Evolutionary conservation across 2,113 vertebrate species (phyloP).

Genomic region (Ochotona curzoniae): DNA sequence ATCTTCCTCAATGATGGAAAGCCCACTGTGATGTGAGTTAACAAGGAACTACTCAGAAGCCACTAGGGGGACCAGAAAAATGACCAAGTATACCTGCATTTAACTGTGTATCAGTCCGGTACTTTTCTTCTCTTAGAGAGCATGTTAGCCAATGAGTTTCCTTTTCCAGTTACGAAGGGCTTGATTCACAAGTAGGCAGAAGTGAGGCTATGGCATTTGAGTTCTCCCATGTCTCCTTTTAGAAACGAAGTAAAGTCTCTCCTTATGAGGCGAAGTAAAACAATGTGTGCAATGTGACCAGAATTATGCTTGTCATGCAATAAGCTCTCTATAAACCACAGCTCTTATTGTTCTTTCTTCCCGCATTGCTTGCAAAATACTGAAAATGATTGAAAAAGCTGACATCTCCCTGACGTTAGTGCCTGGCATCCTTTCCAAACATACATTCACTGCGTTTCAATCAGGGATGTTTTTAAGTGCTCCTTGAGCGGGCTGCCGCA

Average conservation of each 20-base stretch:
- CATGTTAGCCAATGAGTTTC: background rate
- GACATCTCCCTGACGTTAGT: background rate
- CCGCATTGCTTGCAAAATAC: background rate
- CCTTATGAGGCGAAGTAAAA: conserved; percentile 24
- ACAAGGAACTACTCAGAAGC: background rate
- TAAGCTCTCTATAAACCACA: background rate
- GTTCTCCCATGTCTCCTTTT: background rate
- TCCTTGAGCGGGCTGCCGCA: background rate
- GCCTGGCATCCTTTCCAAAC: background rate
- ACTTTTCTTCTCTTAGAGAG: background rate
- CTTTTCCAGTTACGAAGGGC: background rate
- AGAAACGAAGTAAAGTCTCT: no score
- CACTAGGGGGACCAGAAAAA: background rate
- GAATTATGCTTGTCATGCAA: background rate
- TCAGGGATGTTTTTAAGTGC: background rate
- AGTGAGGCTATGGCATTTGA: background rate
- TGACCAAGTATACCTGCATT: background rate
- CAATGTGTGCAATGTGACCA: background rate
- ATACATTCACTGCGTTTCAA: background rate
- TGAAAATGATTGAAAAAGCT: background rate
- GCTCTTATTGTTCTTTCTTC: background rate
- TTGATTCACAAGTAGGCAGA: background rate
- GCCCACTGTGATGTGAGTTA: background rate
- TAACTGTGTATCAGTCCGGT: background rate
- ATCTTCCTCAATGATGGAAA: background rate